Base-by-base conservation (phyloP, 2,113 vertebrate species). In the Phalacrocorax carbo region DNA sequence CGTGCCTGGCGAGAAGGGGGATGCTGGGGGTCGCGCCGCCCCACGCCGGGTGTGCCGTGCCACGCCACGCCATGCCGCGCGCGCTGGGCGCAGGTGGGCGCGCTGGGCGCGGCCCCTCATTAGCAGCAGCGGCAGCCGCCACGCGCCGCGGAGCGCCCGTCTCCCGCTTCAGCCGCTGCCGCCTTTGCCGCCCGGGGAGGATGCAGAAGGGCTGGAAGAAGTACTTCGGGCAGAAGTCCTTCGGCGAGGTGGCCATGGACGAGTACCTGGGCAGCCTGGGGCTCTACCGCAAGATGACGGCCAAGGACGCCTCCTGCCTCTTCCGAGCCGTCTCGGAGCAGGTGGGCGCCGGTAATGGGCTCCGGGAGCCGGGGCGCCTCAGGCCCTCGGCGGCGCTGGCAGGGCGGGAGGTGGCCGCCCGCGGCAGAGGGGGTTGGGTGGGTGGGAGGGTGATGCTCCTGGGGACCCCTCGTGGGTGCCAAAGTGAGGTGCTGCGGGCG, bases 261-360 rank as follows among this genome's bases (percentile, higher is more conserved):
- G 99, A 99, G 94, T 99, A 99, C 96, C 98, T 99, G 97, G 97
- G 97, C 96, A 99, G 98, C 82, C 97, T 99, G 94, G 99, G 99
- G 15, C 98, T 99, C 54, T 99, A 99, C 98, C 97, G 99, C 81
- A 99, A 99, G 97, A 99, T 99, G 97, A 99, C 99, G 85, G 99
- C 99, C 25, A 98, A 99, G 88, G 99, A 99, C 97, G 99, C 99
- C 44, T 99, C 99, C 51, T 99, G 99, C 71, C 98, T 99, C 70
- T 99, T 99, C 97, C 97, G 99, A 88, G 99, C 99, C 44, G 98
- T 99, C 95, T 99, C 99, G 4, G 99, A 99, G 94, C 99, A 99
- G 99, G 99, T 99, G 75, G 40, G 55, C 8, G 46, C 9, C 38
- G 38, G 38, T 38, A 38, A 38, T 38, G 38, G 38, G 38, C 38